A percentile compares a stretch with the other conserved stretches of the same genome.
phyloP scores from a whole-genome alignment of 2,113 vertebrate species.

The Stictonetta naevosa region DNA sequence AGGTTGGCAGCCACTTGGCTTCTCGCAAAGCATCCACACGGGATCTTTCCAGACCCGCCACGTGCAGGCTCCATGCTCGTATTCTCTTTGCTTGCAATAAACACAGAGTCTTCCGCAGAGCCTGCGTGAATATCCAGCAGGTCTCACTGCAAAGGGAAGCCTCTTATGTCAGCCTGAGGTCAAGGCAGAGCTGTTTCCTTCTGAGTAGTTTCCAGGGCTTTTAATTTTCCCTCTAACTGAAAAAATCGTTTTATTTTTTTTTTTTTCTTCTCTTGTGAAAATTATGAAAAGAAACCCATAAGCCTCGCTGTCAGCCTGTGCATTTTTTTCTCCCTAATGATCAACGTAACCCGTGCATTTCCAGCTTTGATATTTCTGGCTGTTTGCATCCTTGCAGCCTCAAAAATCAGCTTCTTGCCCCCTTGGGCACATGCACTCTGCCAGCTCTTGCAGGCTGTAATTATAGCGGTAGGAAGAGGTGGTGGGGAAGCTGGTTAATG shows the following conservation, averaged over 20 bases:
- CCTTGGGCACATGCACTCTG: neutral
- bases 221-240: neutral
- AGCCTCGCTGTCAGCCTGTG: neutral
- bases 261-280: neutral
- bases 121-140: accelerated
- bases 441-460: neutral
- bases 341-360: neutral
- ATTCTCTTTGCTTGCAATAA: neutral
- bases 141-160: neutral
- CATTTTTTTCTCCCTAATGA: neutral
- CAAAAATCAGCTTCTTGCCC: neutral
- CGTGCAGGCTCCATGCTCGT: neutral
- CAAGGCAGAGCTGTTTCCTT: neutral
- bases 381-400: neutral
- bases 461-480: neutral
- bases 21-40: accelerated
- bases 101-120: neutral
- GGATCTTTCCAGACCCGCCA: neutral
- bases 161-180: neutral
- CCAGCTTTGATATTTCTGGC: neutral
- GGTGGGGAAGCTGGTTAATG: neutral
- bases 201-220: neutral
- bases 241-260: neutral
- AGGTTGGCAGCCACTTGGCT: neutral
- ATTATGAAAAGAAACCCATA: neutral